Evolutionary conservation across 2,113 vertebrate genomes (phyloP).

Genomic region (Sprattus sprattus): DNA sequence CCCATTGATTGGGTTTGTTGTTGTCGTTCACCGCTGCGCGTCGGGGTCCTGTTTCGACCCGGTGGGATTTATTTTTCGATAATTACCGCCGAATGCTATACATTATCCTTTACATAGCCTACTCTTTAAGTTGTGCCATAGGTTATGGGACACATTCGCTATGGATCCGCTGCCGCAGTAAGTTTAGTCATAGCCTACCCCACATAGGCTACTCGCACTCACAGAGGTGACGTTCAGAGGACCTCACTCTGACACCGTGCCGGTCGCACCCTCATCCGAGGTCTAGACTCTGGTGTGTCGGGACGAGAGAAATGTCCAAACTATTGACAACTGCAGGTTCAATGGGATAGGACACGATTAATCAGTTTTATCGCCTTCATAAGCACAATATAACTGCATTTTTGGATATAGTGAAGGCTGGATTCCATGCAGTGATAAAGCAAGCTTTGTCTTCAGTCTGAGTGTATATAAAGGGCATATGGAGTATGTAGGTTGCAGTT

Average conservation of each 20-base stretch:
- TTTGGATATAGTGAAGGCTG: too few relatives aligned
- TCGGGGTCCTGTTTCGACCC: too few relatives aligned
- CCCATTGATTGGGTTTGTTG: neutral
- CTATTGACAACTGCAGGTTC: too few relatives aligned
- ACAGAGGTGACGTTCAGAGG: neutral
- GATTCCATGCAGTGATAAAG: neutral
- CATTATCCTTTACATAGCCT: too few relatives aligned
- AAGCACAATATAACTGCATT: neutral
- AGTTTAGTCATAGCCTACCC: neutral
- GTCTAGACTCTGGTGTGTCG: neutral
- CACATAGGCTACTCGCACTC: neutral
- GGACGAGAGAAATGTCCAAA: neutral
- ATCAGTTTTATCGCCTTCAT: neutral
- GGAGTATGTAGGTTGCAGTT: conserved; percentile 47
- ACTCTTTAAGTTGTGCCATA: neutral
- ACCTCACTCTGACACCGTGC: neutral
- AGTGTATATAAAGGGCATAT: conserved; percentile 4
- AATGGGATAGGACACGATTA: neutral
- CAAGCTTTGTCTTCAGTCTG: neutral
- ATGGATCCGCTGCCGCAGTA: neutral
- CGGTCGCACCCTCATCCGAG: neutral
- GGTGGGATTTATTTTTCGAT: too few relatives aligned
- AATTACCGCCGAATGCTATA: too few relatives aligned
- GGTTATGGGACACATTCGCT: neutral
- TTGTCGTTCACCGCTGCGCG: too few relatives aligned